phyloP scores from a whole-genome alignment of 2,797 vertebrate species.

The Cottoperca gobio region DNA sequence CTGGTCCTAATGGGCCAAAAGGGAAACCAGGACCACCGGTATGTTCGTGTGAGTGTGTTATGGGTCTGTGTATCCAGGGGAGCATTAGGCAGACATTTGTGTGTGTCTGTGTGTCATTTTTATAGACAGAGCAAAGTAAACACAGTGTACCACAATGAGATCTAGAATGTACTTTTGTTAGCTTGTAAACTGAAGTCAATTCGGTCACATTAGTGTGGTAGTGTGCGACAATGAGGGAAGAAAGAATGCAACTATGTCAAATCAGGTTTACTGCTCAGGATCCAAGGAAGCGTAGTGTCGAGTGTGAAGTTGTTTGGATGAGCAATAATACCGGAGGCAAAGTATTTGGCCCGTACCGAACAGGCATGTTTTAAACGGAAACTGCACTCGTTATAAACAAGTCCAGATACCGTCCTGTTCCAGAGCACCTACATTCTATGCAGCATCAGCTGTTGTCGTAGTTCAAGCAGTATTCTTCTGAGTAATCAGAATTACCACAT shows the following conservation, averaged over 20 bases:
- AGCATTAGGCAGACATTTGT: neutral
- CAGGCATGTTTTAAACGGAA: too few species aligned
- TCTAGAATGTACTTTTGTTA: constrained; percentile 26
- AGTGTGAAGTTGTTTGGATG: too few species aligned
- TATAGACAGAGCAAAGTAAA: constrained; percentile 41
- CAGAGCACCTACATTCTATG: neutral
- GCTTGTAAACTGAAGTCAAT: constrained; percentile 33
- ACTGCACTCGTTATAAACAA: neutral
- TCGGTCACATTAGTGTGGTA: neutral
- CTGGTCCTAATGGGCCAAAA: constrained; percentile 88
- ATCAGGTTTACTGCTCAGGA: too few species aligned
- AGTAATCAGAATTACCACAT: neutral
- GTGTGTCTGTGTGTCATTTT: constrained; percentile 5
- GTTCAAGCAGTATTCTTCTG: neutral
- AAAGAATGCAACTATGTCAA: neutral
- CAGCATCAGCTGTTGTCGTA: neutral
- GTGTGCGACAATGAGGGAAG: neutral
- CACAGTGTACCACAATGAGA: constrained; percentile 11
- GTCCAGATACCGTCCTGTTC: constrained; percentile 6
- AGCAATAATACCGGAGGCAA: too few species aligned
- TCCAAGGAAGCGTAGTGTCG: too few species aligned
- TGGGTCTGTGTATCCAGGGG: constrained; percentile 14
- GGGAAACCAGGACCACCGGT: constrained; percentile 91
- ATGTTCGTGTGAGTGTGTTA: constrained; percentile 69
- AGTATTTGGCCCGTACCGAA: too few species aligned